Conservation (phyloP, 2,888 invertebrate species). For the Acronicta psi region DNA sequence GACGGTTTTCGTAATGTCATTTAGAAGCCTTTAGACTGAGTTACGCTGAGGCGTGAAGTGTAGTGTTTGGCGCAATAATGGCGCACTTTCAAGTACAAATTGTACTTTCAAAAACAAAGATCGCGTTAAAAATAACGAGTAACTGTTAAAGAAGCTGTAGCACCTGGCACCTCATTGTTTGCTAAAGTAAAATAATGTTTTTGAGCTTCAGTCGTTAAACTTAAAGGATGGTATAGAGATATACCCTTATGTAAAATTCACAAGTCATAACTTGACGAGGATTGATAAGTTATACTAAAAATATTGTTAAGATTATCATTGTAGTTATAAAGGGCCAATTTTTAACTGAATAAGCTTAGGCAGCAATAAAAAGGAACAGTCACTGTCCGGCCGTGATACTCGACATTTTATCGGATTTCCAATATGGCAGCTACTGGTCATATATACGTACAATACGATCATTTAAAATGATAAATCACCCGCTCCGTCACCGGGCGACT, state of each 20-base stretch:
- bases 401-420: constrained; percentile 64
- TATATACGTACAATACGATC: too few species aligned
- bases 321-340: constrained; percentile 44
- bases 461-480: constrained; percentile 78
- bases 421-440: constrained; percentile 72
- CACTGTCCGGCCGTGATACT: constrained; percentile 47
- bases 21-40: constrained; percentile 30
- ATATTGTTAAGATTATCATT: constrained; percentile 48
- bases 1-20: constrained; percentile 52
- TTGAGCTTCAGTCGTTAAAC: constrained; percentile 10
- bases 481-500: constrained; percentile 76
- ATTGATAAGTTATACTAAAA: constrained; percentile 43
- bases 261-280: constrained; percentile 34
- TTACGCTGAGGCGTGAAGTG: constrained; percentile 26
- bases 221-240: constrained; percentile 8
- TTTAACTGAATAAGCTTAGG: constrained; percentile 43
- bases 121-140: constrained; percentile 17
- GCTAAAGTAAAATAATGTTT: constrained; percentile 4
- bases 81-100: constrained; percentile 16
- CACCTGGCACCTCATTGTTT: constrained; percentile 15
- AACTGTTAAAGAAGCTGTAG: not conserved
- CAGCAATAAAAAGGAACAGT: constrained; percentile 41
- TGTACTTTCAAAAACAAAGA: constrained; percentile 16
- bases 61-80: constrained; percentile 14
- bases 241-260: constrained; percentile 29